Percentiles rank a stretch among this genome's conserved stretches.
These are phyloP conservation scores for Polietes domitor DNA, from an alignment of 2,888 invertebrate genomes.

Conservation along the genomic window DNA sequence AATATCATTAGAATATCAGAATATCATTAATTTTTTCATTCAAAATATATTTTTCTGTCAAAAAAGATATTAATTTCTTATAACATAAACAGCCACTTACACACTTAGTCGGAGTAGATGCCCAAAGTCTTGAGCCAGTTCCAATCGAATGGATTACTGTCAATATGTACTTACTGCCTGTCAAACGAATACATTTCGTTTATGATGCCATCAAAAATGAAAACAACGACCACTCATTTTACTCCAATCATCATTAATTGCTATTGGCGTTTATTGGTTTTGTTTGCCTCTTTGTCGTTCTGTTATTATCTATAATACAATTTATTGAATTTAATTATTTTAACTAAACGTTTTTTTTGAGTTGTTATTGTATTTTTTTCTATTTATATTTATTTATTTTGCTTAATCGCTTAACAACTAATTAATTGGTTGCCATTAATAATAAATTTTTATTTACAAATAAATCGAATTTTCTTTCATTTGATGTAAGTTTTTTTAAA, in stretches of 20 bases:
- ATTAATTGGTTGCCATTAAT: constrained; percentile 61
- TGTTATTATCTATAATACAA: constrained; percentile 72
- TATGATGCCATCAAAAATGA: too few species aligned
- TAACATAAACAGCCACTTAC: too few species aligned
- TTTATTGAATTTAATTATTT: constrained; percentile 76
- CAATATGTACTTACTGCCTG: too few species aligned
- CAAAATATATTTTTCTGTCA: too few species aligned
- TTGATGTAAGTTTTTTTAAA: not conserved
- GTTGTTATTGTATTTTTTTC: constrained; percentile 1
- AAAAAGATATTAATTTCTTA: too few species aligned
- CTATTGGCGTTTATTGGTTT: not conserved
- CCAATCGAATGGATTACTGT: too few species aligned
- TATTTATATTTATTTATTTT: constrained; percentile 53
- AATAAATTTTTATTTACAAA: constrained; percentile 56
- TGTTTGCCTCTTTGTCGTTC: constrained; percentile 34
- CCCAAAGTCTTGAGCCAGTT: too few species aligned
- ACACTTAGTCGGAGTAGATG: too few species aligned
- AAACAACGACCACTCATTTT: too few species aligned
- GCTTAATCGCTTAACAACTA: constrained; percentile 69
- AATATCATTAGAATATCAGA: too few species aligned
- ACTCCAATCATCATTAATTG: not conserved
- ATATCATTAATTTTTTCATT: too few species aligned
- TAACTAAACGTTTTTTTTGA: constrained; percentile 69
- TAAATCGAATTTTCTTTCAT: not conserved
- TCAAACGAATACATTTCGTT: too few species aligned